Base-by-base conservation (phyloP, 2,888 invertebrate genomes). In the Nineta flava region DNA sequence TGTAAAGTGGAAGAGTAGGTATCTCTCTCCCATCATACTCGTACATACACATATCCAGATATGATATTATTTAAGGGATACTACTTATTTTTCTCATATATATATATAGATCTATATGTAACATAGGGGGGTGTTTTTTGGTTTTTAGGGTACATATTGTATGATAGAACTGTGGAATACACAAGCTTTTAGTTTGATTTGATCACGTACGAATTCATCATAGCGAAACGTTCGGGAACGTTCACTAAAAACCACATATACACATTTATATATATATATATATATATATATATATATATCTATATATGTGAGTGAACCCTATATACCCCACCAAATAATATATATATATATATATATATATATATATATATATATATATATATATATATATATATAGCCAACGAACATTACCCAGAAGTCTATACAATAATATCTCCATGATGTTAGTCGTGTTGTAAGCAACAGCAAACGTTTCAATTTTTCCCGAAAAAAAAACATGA, bases 161-260 rank as follows among this genome's bases (percentile, higher is more conserved):
- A 26, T 26, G 7, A 26, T 26, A 26, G 26, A 26, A 26, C 26
- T 26, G 26, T 26, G 26, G 26, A 26, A 26, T 26, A 26, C 7
- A n/a, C 38, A 38, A 44, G 59, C 59, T 59, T 58, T 59, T 59
- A 59, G 58, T 57, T 58, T 59, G 59, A 59, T 59, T 59, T 59
- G 59, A 58, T 59, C 59, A 59, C 59, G 59, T 59, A 53, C 50
- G 26, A 45, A 49, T 49, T 44, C 49, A 42, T 49, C 49, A 49
- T 35, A 45, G 49, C 26, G 40, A 38, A 38, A 17, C 41, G 10
- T 38, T 38, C 26, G 26, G 26, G 26, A 26, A 6, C 26, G 26
- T 26, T 26, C 26, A 26, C 26, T 26, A 26, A 26, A 26, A 26
- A 26, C 26, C 26, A 26, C 26, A 26, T 26, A 26, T 26, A 26